Evolutionary conservation across 2,888 invertebrate species (phyloP).

Genomic region (Trachelus iudaicus): DNA sequence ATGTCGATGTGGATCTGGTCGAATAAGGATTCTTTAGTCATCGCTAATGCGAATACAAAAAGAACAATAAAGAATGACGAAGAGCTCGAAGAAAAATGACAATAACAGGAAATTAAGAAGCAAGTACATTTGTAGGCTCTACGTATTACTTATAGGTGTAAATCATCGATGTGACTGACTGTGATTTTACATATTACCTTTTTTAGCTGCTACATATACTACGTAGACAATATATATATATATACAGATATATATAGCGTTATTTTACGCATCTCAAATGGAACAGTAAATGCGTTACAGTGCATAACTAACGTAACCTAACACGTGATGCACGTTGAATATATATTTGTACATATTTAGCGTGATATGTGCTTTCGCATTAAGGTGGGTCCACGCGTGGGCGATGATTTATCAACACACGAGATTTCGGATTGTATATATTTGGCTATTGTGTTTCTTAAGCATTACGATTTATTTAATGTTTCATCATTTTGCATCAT

Average conservation of each 20-base stretch:
- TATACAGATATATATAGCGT: too few relatives aligned
- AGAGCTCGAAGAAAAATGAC: not conserved
- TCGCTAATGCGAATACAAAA: not conserved
- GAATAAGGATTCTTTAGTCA: not conserved
- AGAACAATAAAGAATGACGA: not conserved
- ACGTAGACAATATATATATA: not conserved
- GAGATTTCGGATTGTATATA: not conserved
- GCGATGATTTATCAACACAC: not conserved
- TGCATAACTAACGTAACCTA: not conserved
- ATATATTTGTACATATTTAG: not conserved
- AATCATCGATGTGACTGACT: not conserved
- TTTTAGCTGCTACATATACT: not conserved
- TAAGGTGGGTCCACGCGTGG: not conserved
- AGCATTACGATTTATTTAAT: not conserved
- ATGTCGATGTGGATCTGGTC: conserved; percentile 14
- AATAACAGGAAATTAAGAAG: not conserved
- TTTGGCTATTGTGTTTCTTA: not conserved
- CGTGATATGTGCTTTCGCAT: not conserved
- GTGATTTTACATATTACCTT: not conserved
- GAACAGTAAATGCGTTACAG: too few relatives aligned
- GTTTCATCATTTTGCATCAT: not conserved
- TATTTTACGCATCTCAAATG: not conserved
- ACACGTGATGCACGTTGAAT: too few relatives aligned
- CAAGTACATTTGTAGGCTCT: not conserved
- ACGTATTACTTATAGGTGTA: not conserved